Percentiles rank a stretch among this genome's conserved stretches.
Conservation (phyloP, 1,140 invertebrate species). For the Glossosoma conforme region DNA sequence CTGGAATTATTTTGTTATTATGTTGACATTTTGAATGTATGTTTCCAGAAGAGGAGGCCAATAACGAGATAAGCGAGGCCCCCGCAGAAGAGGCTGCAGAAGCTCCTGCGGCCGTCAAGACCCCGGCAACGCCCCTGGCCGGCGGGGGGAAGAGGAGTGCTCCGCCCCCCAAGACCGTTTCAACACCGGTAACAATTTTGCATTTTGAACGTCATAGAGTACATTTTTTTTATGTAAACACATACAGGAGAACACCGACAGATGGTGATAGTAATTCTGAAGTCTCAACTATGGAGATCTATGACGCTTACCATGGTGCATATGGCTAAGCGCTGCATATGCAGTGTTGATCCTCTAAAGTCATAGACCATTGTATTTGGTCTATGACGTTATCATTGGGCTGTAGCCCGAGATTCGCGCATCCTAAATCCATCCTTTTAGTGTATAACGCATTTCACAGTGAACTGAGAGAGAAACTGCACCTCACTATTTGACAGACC, state of each 20-base stretch:
- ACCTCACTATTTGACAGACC: too few species aligned
- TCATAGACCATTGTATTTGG: constrained; percentile 1
- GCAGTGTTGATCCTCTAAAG: not conserved
- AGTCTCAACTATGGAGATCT: too few species aligned
- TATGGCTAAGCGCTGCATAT: too few species aligned
- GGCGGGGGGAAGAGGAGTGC: constrained; percentile 4
- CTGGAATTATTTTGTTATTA: constrained; percentile 1
- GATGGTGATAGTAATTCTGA: too few species aligned
- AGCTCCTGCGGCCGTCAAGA: constrained; percentile 10
- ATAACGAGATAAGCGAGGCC: too few species aligned
- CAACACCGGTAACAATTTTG: constrained; percentile 4
- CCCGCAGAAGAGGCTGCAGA: constrained; percentile 2
- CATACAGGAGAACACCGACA: too few species aligned
- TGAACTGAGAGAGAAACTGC: too few species aligned
- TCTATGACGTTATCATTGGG: not conserved
- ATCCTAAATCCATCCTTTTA: too few species aligned
- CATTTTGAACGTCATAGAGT: not conserved
- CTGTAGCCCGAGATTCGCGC: not conserved
- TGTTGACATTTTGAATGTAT: not conserved
- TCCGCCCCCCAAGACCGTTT: not conserved
- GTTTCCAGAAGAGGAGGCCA: not conserved
- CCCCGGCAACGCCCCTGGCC: not conserved
- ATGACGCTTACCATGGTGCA: too few species aligned
- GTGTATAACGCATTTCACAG: too few species aligned
- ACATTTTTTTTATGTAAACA: too few species aligned